Evolutionary conservation across 2,113 vertebrate genomes (phyloP).

Genomic region (Grammomys surdaster): DNA sequence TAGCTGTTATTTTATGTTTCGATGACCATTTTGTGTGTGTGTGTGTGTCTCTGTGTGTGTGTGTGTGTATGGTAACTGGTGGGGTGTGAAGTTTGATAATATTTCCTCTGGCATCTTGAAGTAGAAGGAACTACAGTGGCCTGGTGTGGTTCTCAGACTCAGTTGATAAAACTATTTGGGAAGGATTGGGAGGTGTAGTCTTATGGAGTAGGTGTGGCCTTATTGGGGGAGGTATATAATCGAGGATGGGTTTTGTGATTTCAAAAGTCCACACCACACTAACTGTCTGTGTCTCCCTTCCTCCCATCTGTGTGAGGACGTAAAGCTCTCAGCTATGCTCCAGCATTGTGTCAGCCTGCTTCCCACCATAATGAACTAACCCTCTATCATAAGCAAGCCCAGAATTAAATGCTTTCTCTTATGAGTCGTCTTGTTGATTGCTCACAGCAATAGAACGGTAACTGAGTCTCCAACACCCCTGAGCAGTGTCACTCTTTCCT

Average conservation of each 20-base stretch:
- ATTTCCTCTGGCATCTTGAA: background rate
- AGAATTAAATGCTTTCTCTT: background rate
- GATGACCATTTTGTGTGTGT: background rate
- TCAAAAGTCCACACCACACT: background rate
- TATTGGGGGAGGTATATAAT: background rate
- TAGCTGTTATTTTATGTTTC: background rate
- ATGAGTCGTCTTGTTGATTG: background rate
- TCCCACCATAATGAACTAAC: background rate
- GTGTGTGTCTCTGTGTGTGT: background rate
- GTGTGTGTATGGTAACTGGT: background rate
- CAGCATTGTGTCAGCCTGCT: too few relatives aligned
- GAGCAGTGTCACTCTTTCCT: background rate
- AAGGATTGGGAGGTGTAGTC: background rate
- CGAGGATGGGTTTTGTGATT: background rate
- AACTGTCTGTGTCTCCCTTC: background rate
- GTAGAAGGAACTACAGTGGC: background rate
- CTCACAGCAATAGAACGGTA: background rate
- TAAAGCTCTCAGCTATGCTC: background rate
- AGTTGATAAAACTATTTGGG: background rate
- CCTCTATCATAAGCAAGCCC: background rate
- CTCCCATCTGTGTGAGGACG: background rate
- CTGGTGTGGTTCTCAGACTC: background rate
- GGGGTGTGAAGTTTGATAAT: background rate
- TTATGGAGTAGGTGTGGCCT: background rate
- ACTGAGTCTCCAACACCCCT: background rate